Conservation (phyloP, 2,113 vertebrate species). For the Pterocles burchelli region DNA sequence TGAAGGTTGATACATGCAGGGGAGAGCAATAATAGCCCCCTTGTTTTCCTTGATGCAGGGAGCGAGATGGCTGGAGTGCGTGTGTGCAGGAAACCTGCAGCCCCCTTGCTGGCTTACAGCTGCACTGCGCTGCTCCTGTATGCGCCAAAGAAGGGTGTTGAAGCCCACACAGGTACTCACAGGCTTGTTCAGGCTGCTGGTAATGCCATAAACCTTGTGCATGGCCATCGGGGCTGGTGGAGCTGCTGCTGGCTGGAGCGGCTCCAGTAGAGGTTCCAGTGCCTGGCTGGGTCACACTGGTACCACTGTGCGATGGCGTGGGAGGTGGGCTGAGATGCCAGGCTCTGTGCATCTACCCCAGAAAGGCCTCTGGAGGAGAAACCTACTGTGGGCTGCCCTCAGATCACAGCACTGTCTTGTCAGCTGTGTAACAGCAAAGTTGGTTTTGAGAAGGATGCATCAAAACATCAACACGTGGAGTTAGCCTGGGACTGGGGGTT, state of each 20-base stretch:
- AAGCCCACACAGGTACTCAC: fast-evolving
- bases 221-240: fast-evolving
- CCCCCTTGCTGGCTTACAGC: neutral
- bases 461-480: fast-evolving
- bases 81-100: neutral
- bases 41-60: neutral
- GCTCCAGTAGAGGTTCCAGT: fast-evolving
- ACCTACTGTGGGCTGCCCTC: neutral
- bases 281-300: neutral
- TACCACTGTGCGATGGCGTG: neutral
- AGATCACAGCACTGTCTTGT: fast-evolving
- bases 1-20: neutral
- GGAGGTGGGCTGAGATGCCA: neutral
- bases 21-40: neutral
- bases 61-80: neutral
- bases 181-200: neutral
- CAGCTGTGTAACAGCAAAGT: neutral
- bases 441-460: neutral
- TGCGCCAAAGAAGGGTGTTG: neutral
- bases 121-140: neutral
- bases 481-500: neutral
- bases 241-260: neutral
- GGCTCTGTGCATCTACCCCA: neutral
- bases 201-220: fast-evolving
- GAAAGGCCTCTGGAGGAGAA: neutral